Evolutionary conservation across 1,140 invertebrate species (phyloP).

Genomic region (Doryteuthis pealeii): DNA sequence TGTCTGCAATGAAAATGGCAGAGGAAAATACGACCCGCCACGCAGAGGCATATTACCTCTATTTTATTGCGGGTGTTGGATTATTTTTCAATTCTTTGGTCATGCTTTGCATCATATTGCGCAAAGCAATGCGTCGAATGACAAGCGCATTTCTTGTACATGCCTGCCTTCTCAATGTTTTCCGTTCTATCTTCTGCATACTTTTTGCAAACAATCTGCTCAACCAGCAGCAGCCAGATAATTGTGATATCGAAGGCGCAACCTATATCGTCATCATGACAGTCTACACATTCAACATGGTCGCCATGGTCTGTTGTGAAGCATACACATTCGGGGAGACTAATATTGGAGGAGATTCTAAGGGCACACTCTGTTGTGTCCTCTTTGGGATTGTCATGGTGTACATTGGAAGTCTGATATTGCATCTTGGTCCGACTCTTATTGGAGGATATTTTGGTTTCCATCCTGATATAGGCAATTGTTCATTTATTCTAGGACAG

Average conservation of each 20-base stretch:
- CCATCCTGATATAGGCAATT: conserved; percentile 55
- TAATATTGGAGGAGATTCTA: conserved; percentile 52
- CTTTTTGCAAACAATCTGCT: conserved; percentile 57
- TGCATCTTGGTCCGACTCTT: conserved; percentile 59
- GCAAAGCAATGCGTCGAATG: conserved; percentile 42
- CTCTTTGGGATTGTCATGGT: conserved; percentile 57
- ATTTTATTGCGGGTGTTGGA: conserved; percentile 48
- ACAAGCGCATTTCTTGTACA: conserved; percentile 57
- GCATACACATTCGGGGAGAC: conserved; percentile 58
- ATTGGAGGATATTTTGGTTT: conserved; percentile 59
- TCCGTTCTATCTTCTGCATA: conserved; percentile 57
- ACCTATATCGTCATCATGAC: conserved; percentile 55
- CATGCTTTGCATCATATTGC: conserved; percentile 43
- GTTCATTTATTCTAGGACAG: conserved; percentile 54
- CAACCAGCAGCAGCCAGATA: conserved; percentile 39
- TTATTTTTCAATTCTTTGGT: conserved; percentile 54
- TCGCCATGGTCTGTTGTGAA: conserved; percentile 58
- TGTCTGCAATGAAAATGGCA: conserved; percentile 68
- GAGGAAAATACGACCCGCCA: conserved; percentile 25
- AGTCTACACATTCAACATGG: conserved; percentile 57
- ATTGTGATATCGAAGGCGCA: conserved; percentile 53
- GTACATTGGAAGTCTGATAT: conserved; percentile 55
- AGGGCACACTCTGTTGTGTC: conserved; percentile 55
- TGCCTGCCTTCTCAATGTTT: conserved; percentile 52
- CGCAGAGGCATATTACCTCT: conserved; percentile 55